Percentiles rank a stretch among this genome's conserved stretches.
phyloP scores from a whole-genome alignment of 1,140 invertebrate genomes.

The Halyomorpha halys region DNA sequence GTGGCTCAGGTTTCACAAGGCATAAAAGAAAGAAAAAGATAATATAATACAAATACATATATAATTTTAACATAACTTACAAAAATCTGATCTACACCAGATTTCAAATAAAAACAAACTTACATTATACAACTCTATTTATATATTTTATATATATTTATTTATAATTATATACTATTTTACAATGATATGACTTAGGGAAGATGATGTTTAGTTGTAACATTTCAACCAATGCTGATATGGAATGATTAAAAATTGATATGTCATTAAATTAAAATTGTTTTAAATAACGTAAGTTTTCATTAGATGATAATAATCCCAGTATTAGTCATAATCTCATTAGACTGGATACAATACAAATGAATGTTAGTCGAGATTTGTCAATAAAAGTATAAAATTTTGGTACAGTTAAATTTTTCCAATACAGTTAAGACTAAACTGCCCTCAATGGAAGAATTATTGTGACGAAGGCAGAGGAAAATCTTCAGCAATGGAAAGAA shows the following conservation, averaged over 20 bases:
- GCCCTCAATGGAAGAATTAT: not conserved
- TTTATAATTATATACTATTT: slow-evolving; percentile 11
- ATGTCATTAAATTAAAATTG: slow-evolving; percentile 13
- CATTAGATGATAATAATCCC: slow-evolving; percentile 7
- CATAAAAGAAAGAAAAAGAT: not conserved
- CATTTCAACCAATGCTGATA: slow-evolving; percentile 12
- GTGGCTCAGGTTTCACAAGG: not conserved
- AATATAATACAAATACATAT: slow-evolving; percentile 24
- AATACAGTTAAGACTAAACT: slow-evolving; percentile 2
- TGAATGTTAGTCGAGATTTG: slow-evolving; percentile 2
- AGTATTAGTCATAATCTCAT: slow-evolving; percentile 9
- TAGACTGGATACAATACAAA: not conserved
- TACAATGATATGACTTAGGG: slow-evolving; percentile 23
- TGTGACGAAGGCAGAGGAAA: too few species aligned
- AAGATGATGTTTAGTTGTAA: slow-evolving; percentile 18
- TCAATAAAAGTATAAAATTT: slow-evolving; percentile 19
- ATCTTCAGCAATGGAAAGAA: too few species aligned
- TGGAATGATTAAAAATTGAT: slow-evolving; percentile 11
- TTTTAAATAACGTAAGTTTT: slow-evolving; percentile 2
- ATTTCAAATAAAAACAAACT: slow-evolving; percentile 18
- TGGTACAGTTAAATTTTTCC: slow-evolving; percentile 13
- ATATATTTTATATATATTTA: slow-evolving; percentile 8
- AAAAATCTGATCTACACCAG: slow-evolving; percentile 6
- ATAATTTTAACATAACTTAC: slow-evolving; percentile 22
- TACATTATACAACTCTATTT: slow-evolving; percentile 16